Percentiles rank a stretch among this genome's conserved stretches.
Evolutionary conservation across 2,113 vertebrate genomes (phyloP).

Genomic region (Cisticola juncidis): DNA sequence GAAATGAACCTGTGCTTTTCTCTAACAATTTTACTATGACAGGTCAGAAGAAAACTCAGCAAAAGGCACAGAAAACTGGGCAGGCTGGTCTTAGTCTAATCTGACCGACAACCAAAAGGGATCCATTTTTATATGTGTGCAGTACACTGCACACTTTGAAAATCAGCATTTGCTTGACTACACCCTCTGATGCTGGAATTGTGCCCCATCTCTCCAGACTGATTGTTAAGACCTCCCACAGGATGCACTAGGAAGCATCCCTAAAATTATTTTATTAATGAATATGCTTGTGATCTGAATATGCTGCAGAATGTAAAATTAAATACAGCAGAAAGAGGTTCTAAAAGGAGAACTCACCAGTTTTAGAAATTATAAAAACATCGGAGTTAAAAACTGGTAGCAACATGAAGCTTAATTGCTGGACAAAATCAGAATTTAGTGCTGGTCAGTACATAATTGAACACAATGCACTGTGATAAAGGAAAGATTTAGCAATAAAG

Average conservation of each 20-base stretch:
- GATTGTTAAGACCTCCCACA: background rate
- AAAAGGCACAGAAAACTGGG: background rate
- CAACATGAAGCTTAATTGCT: background rate
- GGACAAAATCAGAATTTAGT: background rate
- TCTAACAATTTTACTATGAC: background rate
- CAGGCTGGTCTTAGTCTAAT: background rate
- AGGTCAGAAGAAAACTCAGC: background rate
- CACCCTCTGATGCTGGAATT: background rate
- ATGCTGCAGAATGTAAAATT: background rate
- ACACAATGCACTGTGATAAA: rapidly evolving
- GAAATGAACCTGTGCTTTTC: background rate
- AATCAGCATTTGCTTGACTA: background rate
- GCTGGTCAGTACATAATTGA: background rate
- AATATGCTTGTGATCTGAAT: background rate
- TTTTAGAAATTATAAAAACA: background rate
- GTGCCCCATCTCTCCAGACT: background rate
- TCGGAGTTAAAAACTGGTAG: background rate
- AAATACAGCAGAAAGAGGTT: background rate
- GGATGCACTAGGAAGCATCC: background rate
- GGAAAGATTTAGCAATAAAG: background rate
- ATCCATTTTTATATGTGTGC: background rate
- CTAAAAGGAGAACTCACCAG: background rate
- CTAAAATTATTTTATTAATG: background rate
- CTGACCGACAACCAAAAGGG: background rate
- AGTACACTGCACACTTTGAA: background rate